A percentile compares a stretch with the other conserved stretches of the same genome.
Conservation (phyloP, 2,888 invertebrate genomes). For the Nomada hirtipes region DNA sequence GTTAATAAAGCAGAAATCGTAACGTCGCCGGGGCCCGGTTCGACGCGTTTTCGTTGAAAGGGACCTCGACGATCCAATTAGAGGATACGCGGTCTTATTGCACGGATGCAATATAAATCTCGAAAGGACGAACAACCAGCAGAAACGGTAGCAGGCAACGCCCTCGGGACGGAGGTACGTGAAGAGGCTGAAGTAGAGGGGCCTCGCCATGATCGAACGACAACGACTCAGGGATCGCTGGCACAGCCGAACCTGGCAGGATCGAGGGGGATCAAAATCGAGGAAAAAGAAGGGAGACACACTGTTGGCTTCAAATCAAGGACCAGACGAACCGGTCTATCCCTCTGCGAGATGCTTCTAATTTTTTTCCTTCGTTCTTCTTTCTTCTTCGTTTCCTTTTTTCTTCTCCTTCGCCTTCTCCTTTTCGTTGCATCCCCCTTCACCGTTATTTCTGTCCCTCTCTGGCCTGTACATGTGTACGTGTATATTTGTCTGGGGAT, state of each 20-base stretch:
- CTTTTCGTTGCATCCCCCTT: conserved; percentile 26
- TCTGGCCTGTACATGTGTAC: too few species aligned
- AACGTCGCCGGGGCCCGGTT: background rate
- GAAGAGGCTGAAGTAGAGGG: conserved; percentile 33
- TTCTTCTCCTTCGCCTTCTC: conserved; percentile 37
- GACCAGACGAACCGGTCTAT: conserved; percentile 80
- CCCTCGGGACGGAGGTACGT: conserved; percentile 55
- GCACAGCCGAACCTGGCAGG: conserved; percentile 20
- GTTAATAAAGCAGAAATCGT: conserved; percentile 23
- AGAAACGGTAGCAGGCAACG: conserved; percentile 64
- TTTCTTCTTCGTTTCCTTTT: conserved; percentile 54
- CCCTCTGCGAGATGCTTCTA: conserved; percentile 67
- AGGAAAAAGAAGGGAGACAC: conserved; percentile 72
- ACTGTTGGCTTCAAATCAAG: conserved; percentile 78
- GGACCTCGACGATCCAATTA: conserved; percentile 49
- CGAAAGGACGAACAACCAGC: conserved; percentile 35
- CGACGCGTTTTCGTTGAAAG: conserved; percentile 14
- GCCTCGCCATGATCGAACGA: conserved; percentile 39
- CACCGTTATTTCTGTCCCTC: background rate
- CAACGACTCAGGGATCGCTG: conserved; percentile 34
- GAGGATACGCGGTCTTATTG: conserved; percentile 40
- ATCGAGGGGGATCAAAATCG: conserved; percentile 58
- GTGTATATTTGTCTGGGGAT: too few species aligned
- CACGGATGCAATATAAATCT: conserved; percentile 55
- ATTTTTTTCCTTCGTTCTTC: conserved; percentile 61